Conservation (phyloP, 1,140 invertebrate genomes). For the Chelonus insularis region DNA sequence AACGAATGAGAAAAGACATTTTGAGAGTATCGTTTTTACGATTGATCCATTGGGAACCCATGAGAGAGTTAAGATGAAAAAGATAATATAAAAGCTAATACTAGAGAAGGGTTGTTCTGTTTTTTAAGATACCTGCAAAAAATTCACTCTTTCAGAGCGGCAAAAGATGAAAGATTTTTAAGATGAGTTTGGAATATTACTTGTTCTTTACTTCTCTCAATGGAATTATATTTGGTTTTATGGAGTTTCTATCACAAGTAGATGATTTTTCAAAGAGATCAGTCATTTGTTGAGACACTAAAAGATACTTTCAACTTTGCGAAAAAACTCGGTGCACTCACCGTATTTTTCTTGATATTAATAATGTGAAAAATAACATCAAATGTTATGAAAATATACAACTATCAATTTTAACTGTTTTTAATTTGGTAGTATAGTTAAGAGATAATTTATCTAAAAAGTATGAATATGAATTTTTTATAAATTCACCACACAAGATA, state of each 20-base stretch:
- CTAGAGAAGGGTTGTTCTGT: slow-evolving; percentile 4
- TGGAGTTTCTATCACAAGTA: neutral
- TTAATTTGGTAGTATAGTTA: too few relatives aligned
- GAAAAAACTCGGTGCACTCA: too few relatives aligned
- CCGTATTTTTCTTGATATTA: too few relatives aligned
- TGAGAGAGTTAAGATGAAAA: neutral
- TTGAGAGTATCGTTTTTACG: slow-evolving; percentile 19
- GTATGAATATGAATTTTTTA: too few relatives aligned
- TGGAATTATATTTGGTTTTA: slow-evolving; percentile 25
- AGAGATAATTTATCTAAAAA: too few relatives aligned
- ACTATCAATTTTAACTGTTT: too few relatives aligned
- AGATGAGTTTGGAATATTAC: slow-evolving; percentile 35
- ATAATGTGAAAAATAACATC: too few relatives aligned
- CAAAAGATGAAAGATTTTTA: slow-evolving; percentile 46
- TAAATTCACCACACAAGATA: too few relatives aligned
- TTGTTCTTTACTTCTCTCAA: slow-evolving; percentile 28
- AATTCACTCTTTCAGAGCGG: slow-evolving; percentile 23
- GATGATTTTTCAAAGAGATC: too few relatives aligned
- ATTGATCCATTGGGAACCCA: slow-evolving; percentile 24
- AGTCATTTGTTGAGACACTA: too few relatives aligned
- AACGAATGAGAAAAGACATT: neutral
- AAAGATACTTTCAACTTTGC: too few relatives aligned
- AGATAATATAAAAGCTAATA: neutral
- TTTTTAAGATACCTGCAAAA: slow-evolving; percentile 10
- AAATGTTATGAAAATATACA: too few relatives aligned